phyloP scores from a whole-genome alignment of 1,140 invertebrate genomes.

The Platorchestia sp. region DNA sequence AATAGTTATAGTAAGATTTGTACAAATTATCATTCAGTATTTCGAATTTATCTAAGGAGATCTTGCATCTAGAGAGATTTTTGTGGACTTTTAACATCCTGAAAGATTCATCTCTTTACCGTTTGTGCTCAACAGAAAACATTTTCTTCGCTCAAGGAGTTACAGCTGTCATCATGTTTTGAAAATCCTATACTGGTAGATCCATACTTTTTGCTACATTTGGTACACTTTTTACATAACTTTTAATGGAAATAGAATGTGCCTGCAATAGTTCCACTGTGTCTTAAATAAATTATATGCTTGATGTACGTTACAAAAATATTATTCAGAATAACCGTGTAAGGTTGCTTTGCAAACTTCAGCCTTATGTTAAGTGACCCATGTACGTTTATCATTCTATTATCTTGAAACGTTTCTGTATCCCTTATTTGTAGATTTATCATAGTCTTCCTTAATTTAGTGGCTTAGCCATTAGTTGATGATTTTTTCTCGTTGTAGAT shows the following conservation, averaged over 20 bases:
- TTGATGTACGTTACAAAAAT: neutral
- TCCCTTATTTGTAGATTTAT: neutral
- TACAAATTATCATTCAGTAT: neutral
- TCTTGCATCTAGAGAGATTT: neutral
- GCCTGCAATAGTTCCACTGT: neutral
- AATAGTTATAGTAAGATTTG: neutral
- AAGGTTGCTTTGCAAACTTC: neutral
- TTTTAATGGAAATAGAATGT: neutral
- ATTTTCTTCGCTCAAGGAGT: neutral
- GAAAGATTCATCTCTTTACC: neutral
- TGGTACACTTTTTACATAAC: neutral
- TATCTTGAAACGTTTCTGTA: neutral
- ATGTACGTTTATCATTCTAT: neutral
- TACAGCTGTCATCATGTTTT: neutral
- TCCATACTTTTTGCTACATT: neutral
- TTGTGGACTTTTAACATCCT: neutral
- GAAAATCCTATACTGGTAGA: neutral
- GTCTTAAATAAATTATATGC: neutral
- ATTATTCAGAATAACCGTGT: neutral
- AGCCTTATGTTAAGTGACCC: neutral
- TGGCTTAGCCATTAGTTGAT: neutral
- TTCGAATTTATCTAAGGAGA: neutral
- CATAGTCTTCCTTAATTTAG: neutral
- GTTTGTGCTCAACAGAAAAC: neutral
- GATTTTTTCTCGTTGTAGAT: neutral